Evolutionary conservation across 2,888 invertebrate species (phyloP).

Genomic region (Epinotia bilunana): DNA sequence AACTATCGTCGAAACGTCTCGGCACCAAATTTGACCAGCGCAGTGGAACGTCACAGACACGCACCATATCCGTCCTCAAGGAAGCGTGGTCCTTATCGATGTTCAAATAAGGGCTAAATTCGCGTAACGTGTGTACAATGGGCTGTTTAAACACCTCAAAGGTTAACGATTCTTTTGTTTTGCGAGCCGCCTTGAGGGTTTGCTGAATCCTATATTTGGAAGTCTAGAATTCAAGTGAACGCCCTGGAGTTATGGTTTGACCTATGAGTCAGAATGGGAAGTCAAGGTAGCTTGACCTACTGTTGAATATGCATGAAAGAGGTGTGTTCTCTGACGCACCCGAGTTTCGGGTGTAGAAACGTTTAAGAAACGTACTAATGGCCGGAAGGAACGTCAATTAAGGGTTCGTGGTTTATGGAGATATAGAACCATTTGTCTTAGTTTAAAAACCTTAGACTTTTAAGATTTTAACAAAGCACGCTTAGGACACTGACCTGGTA

Average conservation of each 20-base stretch:
- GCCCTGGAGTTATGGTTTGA: constrained; percentile 13
- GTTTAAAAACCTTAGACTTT: too few species aligned
- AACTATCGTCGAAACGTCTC: background rate
- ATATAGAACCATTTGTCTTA: background rate
- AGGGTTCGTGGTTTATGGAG: background rate
- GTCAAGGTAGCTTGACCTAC: background rate
- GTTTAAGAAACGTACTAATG: background rate
- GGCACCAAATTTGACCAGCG: constrained; percentile 21
- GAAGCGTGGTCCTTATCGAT: constrained; percentile 1
- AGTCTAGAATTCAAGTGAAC: constrained; percentile 7
- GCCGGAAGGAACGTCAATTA: background rate
- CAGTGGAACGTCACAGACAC: constrained; percentile 24
- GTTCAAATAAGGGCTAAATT: constrained; percentile 13
- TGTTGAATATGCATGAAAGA: background rate
- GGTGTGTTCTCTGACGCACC: background rate
- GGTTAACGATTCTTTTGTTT: constrained; percentile 68
- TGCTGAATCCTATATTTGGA: constrained; percentile 13
- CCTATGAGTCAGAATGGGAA: constrained; percentile 4
- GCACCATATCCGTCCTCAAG: background rate
- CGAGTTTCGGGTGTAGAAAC: background rate
- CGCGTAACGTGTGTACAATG: constrained; percentile 43
- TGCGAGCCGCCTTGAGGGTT: constrained; percentile 55
- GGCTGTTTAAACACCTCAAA: constrained; percentile 51
- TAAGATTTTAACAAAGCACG: too few species aligned
- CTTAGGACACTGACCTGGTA: too few species aligned